Percentiles rank a stretch among this genome's conserved stretches.
Evolutionary conservation across 30 jellyfish, hydroid and myxozoan genomes (phyloP).

Genomic region (Cassiopea andromeda): DNA sequence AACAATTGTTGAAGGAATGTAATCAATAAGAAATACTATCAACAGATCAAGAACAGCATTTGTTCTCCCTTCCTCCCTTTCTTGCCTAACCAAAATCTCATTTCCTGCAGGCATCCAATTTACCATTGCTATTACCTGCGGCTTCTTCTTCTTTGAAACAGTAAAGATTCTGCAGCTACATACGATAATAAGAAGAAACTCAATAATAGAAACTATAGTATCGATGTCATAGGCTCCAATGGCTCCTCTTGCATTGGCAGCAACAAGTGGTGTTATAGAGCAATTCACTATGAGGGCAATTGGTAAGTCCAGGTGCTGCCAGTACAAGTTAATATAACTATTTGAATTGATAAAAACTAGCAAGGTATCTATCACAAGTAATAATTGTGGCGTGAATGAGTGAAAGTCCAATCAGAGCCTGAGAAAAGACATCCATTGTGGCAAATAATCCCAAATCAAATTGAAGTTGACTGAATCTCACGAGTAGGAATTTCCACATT

Average conservation of each 20-base stretch:
- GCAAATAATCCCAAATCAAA: neutral
- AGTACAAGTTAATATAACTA: neutral
- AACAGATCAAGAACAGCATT: neutral
- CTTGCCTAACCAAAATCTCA: neutral
- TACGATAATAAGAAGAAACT: neutral
- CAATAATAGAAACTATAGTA: no score
- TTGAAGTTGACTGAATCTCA: neutral
- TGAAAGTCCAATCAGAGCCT: neutral
- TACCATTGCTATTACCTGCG: neutral
- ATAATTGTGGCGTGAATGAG: neutral
- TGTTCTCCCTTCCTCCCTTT: neutral
- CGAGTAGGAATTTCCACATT: neutral
- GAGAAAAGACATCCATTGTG: neutral
- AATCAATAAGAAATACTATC: neutral
- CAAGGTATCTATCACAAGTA: constrained; percentile 1
- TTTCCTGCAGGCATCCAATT: neutral
- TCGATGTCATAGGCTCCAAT: neutral
- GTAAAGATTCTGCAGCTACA: neutral
- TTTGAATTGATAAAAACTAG: neutral
- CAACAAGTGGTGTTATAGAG: neutral
- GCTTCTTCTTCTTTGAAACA: neutral
- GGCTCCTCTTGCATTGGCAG: neutral
- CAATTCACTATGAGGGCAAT: neutral
- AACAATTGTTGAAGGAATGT: neutral
- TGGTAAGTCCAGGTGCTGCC: neutral